phyloP scores from a whole-genome alignment of 2,888 invertebrate genomes.

The Drosophila bunnanda region DNA sequence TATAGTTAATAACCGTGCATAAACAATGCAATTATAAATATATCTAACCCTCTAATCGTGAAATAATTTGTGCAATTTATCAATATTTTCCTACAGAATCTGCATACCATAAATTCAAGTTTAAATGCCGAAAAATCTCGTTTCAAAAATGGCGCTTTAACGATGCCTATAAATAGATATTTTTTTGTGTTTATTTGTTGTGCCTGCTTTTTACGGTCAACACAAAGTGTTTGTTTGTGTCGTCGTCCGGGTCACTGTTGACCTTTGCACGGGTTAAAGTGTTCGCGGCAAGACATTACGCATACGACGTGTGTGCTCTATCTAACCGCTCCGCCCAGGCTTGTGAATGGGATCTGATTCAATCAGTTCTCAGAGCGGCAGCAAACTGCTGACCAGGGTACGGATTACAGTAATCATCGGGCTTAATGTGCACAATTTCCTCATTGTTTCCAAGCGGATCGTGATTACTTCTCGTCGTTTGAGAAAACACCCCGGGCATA shows the following conservation, averaged over 20 bases:
- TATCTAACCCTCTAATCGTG: background rate
- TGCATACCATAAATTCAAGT: background rate
- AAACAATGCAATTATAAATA: background rate
- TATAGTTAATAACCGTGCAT: background rate
- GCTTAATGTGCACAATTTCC: conserved; percentile 56
- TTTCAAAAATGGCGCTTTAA: background rate
- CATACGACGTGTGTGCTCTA: conserved; percentile 35
- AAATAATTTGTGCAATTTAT: background rate
- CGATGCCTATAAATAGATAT: background rate
- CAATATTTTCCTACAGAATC: background rate
- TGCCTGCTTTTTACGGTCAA: background rate
- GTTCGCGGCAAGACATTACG: conserved; percentile 26
- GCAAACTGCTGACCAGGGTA: conserved; percentile 3
- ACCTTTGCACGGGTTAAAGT: conserved; percentile 24
- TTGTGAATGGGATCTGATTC: conserved; percentile 30
- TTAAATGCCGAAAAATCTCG: background rate
- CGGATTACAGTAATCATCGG: conserved; percentile 54
- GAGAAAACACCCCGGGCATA: conserved; percentile 11
- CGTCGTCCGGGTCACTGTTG: conserved; percentile 15
- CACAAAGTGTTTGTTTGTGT: conserved; percentile 1
- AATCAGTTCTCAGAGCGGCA: conserved; percentile 32
- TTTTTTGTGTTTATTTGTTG: background rate
- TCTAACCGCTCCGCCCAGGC: conserved; percentile 25
- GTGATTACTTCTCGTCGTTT: conserved; percentile 16
- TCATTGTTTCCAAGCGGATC: conserved; percentile 65